phyloP scores from a whole-genome alignment of 2,113 vertebrate genomes.

The Capricornis sumatraensis region DNA sequence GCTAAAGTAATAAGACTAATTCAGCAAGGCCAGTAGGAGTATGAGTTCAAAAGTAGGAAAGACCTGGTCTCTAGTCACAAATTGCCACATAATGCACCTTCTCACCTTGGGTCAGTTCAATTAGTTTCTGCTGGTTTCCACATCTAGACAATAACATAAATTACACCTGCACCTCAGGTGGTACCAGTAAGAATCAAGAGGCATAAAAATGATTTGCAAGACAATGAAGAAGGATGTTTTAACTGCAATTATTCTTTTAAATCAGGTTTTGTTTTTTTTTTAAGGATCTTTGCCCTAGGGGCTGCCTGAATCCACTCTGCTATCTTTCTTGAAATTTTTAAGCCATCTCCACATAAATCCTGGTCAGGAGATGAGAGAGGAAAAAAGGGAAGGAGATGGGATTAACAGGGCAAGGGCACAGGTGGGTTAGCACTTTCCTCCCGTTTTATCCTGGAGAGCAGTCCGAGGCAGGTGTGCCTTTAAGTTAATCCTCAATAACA shows the following conservation, averaged over 20 bases:
- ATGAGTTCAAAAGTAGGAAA: neutral
- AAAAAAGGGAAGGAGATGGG: neutral
- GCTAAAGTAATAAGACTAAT: neutral
- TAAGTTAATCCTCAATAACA: neutral
- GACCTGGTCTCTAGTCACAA: neutral
- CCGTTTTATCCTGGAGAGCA: neutral
- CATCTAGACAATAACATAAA: neutral
- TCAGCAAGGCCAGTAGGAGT: neutral
- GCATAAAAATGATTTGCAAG: neutral
- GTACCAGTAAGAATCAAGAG: neutral
- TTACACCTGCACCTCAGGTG: neutral
- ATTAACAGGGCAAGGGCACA: neutral
- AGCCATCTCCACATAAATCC: neutral
- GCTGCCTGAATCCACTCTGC: neutral
- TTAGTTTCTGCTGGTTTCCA: neutral
- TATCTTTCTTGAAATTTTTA: neutral
- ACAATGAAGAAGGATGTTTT: neutral
- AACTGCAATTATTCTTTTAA: neutral
- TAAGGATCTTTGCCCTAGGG: neutral
- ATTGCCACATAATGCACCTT: neutral
- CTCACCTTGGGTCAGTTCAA: neutral
- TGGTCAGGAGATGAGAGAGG: neutral
- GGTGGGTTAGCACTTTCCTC: neutral
- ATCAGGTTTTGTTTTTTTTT: neutral
- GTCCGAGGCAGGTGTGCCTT: neutral